Percentiles rank a stretch among this genome's conserved stretches.
Conservation (phyloP, 2,113 vertebrate genomes). For the Rhombomys opimus region DNA sequence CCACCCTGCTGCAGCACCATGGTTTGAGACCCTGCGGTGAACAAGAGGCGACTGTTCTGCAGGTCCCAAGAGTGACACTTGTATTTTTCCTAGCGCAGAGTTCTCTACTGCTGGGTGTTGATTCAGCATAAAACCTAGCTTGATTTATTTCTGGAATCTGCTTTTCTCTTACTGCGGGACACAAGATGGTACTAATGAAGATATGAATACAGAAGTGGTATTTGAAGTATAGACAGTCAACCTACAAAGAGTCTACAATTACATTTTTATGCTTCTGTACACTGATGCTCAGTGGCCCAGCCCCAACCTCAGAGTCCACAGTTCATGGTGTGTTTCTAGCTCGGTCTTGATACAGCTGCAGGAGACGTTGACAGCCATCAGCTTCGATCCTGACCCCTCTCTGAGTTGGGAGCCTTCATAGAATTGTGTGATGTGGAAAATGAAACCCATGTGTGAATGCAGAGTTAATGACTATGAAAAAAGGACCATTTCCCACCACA, state of each 20-base stretch:
- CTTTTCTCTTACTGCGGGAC: not conserved
- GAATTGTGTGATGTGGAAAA: constrained; percentile 71
- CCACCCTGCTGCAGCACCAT: constrained; percentile 43
- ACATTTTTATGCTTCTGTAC: not conserved
- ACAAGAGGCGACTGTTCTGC: constrained; percentile 62
- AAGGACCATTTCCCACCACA: constrained; percentile 74
- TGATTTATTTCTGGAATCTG: constrained; percentile 33
- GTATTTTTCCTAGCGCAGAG: constrained; percentile 23
- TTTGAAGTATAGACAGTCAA: not conserved
- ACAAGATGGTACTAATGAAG: constrained; percentile 3
- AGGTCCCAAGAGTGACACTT: constrained; percentile 19
- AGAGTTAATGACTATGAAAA: constrained; percentile 80
- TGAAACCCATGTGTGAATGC: constrained; percentile 79
- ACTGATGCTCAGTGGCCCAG: not conserved
- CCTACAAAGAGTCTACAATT: constrained; percentile 8
- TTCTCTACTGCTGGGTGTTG: not conserved
- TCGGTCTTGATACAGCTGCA: not conserved
- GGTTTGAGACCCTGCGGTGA: constrained; percentile 64
- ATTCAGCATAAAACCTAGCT: constrained; percentile 30
- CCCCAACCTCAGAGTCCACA: not conserved
- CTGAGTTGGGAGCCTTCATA: constrained; percentile 39
- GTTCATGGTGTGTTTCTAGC: not conserved
- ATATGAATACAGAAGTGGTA: constrained; percentile 6
- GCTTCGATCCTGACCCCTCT: constrained; percentile 48
- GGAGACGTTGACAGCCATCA: constrained; percentile 53